These are phyloP conservation scores for Budorcas taxicolor DNA, from an alignment of 2,113 vertebrate genomes.

Conservation along the genomic window DNA sequence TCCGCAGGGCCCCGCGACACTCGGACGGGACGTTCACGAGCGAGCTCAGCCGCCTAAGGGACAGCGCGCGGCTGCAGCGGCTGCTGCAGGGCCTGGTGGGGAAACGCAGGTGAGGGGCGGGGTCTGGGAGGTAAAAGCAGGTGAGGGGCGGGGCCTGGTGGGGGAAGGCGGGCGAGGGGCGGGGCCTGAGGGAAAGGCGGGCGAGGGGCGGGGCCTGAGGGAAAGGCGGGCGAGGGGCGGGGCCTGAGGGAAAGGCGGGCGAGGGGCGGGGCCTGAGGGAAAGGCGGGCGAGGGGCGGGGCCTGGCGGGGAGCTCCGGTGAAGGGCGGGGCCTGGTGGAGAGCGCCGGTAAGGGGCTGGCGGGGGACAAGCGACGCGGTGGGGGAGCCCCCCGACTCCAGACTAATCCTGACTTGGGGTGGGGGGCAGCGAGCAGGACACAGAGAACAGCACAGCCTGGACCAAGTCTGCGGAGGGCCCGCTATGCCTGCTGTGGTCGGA, in stretches of 20 bases:
- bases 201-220: too few relatives aligned
- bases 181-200: rapidly evolving
- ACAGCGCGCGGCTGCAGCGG: conserved; percentile 71
- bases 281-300: conserved; percentile 36
- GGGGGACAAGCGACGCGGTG: background rate
- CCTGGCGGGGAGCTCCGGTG: rapidly evolving
- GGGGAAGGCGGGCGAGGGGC: too few relatives aligned
- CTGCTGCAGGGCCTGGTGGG: too few relatives aligned
- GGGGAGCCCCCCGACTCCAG: background rate
- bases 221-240: too few relatives aligned
- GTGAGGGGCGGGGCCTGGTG: background rate
- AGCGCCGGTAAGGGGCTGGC: background rate
- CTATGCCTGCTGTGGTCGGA: conserved; percentile 7
- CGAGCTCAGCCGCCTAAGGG: conserved; percentile 79
- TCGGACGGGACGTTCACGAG: conserved; percentile 80
- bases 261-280: conserved; percentile 49
- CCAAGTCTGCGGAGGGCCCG: background rate
- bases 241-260: background rate
- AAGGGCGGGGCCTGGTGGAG: background rate
- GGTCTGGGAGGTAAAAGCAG: conserved; percentile 66
- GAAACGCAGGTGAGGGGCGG: conserved; percentile 13
- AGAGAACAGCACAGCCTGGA: background rate
- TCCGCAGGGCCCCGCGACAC: conserved; percentile 75
- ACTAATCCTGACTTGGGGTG: background rate
- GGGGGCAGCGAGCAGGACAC: conserved; percentile 23